Percentiles rank a stretch among this genome's conserved stretches.
These are phyloP conservation scores for Mythimna albipuncta DNA, from an alignment of 2,888 invertebrate genomes.

Conservation along the genomic window DNA sequence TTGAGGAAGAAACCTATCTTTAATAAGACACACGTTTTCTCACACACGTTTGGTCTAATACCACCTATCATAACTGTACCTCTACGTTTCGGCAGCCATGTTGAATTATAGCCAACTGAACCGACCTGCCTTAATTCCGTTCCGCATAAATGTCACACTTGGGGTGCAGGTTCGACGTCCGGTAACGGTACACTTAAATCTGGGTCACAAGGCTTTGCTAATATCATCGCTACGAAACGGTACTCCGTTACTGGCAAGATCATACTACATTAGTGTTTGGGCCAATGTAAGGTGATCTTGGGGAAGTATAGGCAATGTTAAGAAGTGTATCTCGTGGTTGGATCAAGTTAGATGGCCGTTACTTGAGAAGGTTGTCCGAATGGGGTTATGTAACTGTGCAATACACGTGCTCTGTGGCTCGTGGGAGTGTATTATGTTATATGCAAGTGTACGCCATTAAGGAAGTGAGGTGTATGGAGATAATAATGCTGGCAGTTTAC, in stretches of 20 bases:
- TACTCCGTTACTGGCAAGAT: constrained; percentile 82
- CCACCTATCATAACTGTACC: constrained; percentile 19
- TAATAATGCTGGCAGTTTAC: constrained; percentile 25
- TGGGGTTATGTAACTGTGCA: constrained; percentile 82
- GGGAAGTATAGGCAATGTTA: constrained; percentile 31
- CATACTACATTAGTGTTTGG: constrained; percentile 73
- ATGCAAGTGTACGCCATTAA: constrained; percentile 43
- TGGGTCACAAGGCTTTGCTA: constrained; percentile 90
- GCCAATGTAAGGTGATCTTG: constrained; percentile 67
- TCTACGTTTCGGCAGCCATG: constrained; percentile 32
- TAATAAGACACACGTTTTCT: neutral
- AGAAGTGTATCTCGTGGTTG: constrained; percentile 42
- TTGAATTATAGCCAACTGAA: constrained; percentile 28
- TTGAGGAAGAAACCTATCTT: neutral
- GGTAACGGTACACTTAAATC: constrained; percentile 82
- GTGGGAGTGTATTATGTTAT: constrained; percentile 60
- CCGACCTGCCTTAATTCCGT: constrained; percentile 65
- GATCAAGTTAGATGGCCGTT: constrained; percentile 68
- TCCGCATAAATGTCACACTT: constrained; percentile 68
- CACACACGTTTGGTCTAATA: too few relatives aligned
- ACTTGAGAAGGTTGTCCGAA: constrained; percentile 76
- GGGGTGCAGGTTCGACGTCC: constrained; percentile 83
- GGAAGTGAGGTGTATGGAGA: constrained; percentile 19
- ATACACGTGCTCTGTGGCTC: constrained; percentile 71
- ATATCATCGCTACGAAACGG: constrained; percentile 80